Evolutionary conservation across 2,888 invertebrate species (phyloP), one percentile per base, ranked within the genome.

Genomic region (Aproaerema taeniolella): DNA sequence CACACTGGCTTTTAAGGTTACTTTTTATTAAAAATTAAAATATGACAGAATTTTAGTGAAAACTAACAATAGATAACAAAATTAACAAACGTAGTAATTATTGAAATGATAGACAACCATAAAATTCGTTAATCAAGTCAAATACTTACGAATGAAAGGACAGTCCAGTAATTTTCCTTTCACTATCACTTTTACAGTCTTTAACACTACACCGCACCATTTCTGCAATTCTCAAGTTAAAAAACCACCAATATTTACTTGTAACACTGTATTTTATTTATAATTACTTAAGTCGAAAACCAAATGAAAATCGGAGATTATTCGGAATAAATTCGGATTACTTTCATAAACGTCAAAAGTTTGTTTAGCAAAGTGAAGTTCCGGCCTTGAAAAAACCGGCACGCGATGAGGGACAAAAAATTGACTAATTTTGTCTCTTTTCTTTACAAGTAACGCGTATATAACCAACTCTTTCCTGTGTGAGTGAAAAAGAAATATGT

Each of bases 311-410:
- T n/a, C 10, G n/a, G n/a, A n/a, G 4, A 28, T 4, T 3, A 33
- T 33, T 33, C 10, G 14, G 4, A 9, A n/a, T n/a, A 16, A 6
- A 33, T 20, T 20, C 10, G 10, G 8, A 20, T 16, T 15, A 33
- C 11, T 11, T 14, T 15, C 13, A 14, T n/a, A 35, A 26, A 9
- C 15, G 35, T 35, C 35, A 26, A 35, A 35, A 5, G n/a, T n/a
- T 33, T 35, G 35, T 35, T 35, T 35, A 11, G 35, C 35, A 26
- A 14, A 35, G 28, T 35, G 26, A 25, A 16, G 8, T 36, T 26
- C 36, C 24, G 15, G 28, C 36, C 36, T 35, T 36, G 36, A 36
- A 36, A 36, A 36, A 36, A 36, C 36, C 29, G 36, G 11, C 31
- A 31, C 30, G 28, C 20, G 20, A 4, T 6, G 8, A 4, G 20